A percentile compares a stretch with the other conserved stretches of the same genome.
Conservation (phyloP, 2,888 invertebrate genomes). For the Strigamia crassipes region DNA sequence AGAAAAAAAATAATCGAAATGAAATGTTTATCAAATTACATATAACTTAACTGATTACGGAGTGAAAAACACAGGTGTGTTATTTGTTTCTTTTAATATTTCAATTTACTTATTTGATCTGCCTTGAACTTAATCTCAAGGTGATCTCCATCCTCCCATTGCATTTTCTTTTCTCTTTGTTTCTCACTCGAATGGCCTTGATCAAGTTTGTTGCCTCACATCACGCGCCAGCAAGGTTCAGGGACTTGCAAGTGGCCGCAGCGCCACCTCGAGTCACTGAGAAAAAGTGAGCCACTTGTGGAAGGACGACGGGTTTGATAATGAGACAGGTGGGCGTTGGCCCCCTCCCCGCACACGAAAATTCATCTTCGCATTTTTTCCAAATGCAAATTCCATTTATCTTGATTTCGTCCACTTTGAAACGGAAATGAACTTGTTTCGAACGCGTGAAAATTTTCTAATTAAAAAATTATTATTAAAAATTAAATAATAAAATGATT, state of each 20-base stretch:
- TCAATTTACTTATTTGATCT: conserved; percentile 1
- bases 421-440: background rate
- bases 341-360: background rate
- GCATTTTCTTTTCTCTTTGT: conserved; percentile 5
- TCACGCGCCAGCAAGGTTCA: conserved; percentile 10
- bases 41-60: background rate
- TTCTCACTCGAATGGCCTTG: background rate
- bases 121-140: conserved; percentile 10
- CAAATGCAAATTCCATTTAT: background rate
- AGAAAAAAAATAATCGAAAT: background rate
- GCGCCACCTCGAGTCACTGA: background rate
- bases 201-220: conserved; percentile 10
- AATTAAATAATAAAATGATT: no score
- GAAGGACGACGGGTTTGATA: conserved; percentile 3
- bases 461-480: no score
- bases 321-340: conserved; percentile 10
- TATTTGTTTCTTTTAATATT: conserved; percentile 8
- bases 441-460: background rate
- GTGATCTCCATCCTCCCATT: conserved; percentile 10
- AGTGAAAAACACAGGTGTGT: background rate
- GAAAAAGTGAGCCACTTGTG: conserved; percentile 3
- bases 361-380: background rate
- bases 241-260: conserved; percentile 10
- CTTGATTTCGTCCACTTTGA: background rate
- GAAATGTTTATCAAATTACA: background rate